Percentiles rank a stretch among this genome's conserved stretches.
Conservation (phyloP, 2,113 vertebrate genomes). For the Nycticryphes semicollaris region DNA sequence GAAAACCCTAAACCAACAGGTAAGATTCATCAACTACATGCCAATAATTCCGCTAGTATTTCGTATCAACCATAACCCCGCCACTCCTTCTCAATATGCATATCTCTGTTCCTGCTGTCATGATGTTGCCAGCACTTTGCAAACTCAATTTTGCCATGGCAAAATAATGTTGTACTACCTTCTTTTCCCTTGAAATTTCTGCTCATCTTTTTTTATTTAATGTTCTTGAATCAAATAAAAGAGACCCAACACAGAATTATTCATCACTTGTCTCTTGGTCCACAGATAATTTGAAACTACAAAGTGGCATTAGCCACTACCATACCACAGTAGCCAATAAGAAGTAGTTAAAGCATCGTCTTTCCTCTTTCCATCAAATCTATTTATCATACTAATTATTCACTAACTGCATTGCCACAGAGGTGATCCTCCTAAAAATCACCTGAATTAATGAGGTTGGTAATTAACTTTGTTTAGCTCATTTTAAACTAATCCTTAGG, state of each 20-base stretch:
- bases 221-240: not conserved
- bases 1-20: not conserved
- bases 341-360: not conserved
- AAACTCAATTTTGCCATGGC: not conserved
- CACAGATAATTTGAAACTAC: not conserved
- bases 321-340: not conserved
- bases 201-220: not conserved
- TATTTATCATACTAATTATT: conserved; percentile 12
- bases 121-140: not conserved
- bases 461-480: conserved; percentile 51
- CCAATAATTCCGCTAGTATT: not conserved
- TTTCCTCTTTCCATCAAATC: not conserved
- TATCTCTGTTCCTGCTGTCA: not conserved
- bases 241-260: not conserved
- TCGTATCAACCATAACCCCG: not conserved
- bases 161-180: not conserved
- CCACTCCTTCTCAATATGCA: not conserved
- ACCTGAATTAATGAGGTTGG: conserved; percentile 52
- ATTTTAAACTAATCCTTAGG: conserved; percentile 35
- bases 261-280: not conserved
- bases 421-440: conserved; percentile 19
- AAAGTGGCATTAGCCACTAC: not conserved
- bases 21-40: not conserved
- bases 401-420: conserved; percentile 32
- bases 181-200: not conserved